Conservation (phyloP, 2,888 invertebrate species). For the Disparrhopalites patrizii region DNA sequence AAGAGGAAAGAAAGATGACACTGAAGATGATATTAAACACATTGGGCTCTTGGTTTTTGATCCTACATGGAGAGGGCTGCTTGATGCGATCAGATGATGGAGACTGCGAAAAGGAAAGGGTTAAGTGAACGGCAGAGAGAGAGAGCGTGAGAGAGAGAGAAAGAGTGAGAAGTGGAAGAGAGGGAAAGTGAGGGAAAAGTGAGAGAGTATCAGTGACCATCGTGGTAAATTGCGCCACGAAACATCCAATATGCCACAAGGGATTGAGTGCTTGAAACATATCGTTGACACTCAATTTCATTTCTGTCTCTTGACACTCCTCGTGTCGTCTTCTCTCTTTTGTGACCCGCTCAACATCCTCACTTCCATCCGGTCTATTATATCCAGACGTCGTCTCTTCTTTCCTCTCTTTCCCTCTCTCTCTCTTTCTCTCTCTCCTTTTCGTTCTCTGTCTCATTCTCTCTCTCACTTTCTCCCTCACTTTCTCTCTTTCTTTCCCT, state of each 20-base stretch:
- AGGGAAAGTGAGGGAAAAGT: slow-evolving; percentile 5
- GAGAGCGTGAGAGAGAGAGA: not conserved
- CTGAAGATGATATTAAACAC: slow-evolving; percentile 13
- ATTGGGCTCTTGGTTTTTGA: slow-evolving; percentile 14
- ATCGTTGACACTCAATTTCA: slow-evolving; percentile 31
- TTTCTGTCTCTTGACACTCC: slow-evolving; percentile 30
- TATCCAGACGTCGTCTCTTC: not conserved
- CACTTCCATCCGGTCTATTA: not conserved
- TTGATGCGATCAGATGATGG: slow-evolving; percentile 14
- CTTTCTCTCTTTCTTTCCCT: too few relatives aligned
- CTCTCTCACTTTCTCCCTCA: slow-evolving; percentile 7
- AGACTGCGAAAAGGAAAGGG: not conserved
- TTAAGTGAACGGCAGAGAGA: not conserved
- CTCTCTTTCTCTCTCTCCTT: too few relatives aligned
- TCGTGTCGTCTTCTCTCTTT: slow-evolving; percentile 17
- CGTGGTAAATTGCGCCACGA: slow-evolving; percentile 30
- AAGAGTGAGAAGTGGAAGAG: too few relatives aligned
- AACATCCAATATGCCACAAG: slow-evolving; percentile 34
- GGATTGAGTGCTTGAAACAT: slow-evolving; percentile 27
- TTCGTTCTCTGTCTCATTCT: not conserved
- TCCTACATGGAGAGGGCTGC: slow-evolving; percentile 8
- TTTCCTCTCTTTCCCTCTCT: not conserved
- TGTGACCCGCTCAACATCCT: not conserved
- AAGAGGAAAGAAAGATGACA: slow-evolving; percentile 20
- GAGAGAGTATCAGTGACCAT: slow-evolving; percentile 27